Base-by-base conservation (phyloP, 2,888 invertebrate species). In the Patella caerulea region DNA sequence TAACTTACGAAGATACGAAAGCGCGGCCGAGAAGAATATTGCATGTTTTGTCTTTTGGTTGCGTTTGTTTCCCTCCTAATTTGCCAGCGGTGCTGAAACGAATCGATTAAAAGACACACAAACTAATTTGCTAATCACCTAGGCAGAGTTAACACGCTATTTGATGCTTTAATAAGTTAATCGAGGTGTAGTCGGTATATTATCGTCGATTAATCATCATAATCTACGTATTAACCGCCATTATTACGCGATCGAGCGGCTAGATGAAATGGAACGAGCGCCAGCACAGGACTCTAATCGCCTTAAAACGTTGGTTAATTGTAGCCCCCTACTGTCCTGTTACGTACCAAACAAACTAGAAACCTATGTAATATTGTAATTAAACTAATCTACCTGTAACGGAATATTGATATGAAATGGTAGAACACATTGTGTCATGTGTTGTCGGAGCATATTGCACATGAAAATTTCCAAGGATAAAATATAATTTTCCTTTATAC, bases 101-200 rank as follows among this genome's bases (percentile, higher is more conserved):
- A 65, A 65, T 65, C 65, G 15, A 65, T 65, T n/a, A 65, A 65
- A 65, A 65, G 65, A 65, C 65, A 65, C 65, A 19, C 24, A 14
- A 65, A 65, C 19, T 65, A 65, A 65, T 65, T 65, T 19, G 65
- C 24, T 65, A 24, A 65, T 65, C 65, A 65, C 24, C 65, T 19
- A 12, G 65, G 65, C 24, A 19, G 65, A 19, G 19, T 24, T 65
- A 65, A 65, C 65, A 65, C 65, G 65, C 24, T 65, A 65, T 65
- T 65, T 65, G 65, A 65, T 65, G 65, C 65, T 24, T 65, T 65
- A 65, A 65, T 65, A 65, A 65, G 65, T 65, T 65, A 65, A 65
- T 65, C 65, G 65, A 65, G 24, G 65, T 24, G 24, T 65, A 65
- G 65, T 65, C 65, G 24, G 19, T 24, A 19, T 65, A 65, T 65